A percentile compares a stretch with the other conserved stretches of the same genome.
Conservation (phyloP, 1,140 invertebrate genomes). For the Cardiocondyla obscurior region DNA sequence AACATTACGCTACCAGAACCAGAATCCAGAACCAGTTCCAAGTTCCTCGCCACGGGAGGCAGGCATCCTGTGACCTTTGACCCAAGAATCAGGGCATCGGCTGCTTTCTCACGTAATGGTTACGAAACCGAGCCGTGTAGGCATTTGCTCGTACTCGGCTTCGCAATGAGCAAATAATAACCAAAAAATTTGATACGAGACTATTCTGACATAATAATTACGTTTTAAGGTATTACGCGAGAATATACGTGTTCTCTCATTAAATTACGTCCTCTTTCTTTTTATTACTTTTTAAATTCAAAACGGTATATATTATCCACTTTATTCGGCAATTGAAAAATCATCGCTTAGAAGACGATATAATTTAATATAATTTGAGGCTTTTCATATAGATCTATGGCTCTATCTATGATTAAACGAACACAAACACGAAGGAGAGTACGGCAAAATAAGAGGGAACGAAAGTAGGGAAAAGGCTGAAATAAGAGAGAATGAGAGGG, state of each 20-base stretch:
- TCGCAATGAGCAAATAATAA: constrained; percentile 40
- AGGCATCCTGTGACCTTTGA: constrained; percentile 79
- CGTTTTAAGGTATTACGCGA: background rate
- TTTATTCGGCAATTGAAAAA: background rate
- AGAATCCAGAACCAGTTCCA: constrained; percentile 78
- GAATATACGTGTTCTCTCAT: background rate
- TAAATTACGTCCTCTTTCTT: background rate
- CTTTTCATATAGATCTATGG: background rate
- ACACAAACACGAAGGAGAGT: background rate
- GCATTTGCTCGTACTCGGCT: constrained; percentile 54
- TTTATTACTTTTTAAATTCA: background rate
- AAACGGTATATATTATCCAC: background rate
- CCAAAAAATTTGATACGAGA: background rate
- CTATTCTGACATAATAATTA: background rate
- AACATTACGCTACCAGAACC: constrained; percentile 65
- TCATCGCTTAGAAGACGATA: background rate
- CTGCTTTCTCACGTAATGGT: constrained; percentile 82
- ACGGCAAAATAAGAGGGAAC: background rate
- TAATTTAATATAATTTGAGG: background rate
- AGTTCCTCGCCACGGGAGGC: constrained; percentile 77
- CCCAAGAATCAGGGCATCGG: constrained; percentile 80
- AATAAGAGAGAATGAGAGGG: background rate
- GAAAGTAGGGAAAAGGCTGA: background rate
- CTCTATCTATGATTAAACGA: background rate
- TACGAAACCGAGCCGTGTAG: constrained; percentile 69